A percentile compares a stretch with the other conserved stretches of the same genome.
Conservation (phyloP, 2,888 invertebrate species). For the Rhamnusium bicolor region DNA sequence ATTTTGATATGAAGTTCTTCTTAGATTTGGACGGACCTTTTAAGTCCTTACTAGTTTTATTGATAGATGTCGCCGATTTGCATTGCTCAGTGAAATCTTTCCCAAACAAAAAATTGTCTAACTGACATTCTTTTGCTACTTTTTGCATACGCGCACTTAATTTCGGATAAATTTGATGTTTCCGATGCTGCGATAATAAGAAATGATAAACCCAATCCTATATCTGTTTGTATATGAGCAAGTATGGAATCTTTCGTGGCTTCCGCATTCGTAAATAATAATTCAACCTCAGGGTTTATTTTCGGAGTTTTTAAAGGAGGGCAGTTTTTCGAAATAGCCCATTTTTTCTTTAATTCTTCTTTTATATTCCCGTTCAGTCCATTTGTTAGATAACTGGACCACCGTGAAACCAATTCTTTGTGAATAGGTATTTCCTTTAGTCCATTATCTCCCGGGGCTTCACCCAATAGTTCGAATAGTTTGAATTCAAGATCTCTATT, state of each 20-base stretch:
- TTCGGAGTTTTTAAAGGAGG: neutral
- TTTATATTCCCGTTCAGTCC: neutral
- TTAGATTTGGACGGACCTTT: no score
- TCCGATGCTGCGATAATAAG: no score
- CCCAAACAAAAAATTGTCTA: no score
- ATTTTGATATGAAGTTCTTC: no score
- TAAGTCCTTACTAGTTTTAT: no score
- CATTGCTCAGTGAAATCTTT: no score
- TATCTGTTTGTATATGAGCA: neutral
- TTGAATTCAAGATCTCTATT: neutral
- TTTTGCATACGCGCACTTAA: no score
- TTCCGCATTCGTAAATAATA: neutral
- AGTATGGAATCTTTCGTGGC: neutral
- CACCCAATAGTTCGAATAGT: neutral
- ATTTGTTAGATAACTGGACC: neutral
- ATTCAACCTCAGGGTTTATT: neutral
- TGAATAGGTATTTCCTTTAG: neutral
- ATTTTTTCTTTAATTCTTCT: neutral
- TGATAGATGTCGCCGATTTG: no score
- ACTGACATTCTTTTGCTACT: no score
- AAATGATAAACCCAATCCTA: neutral
- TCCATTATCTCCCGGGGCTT: neutral
- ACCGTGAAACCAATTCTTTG: neutral
- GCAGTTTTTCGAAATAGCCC: neutral
- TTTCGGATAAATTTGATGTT: no score